Base-by-base conservation (phyloP, 2,888 invertebrate species). In the Ichneumon xanthorius region DNA sequence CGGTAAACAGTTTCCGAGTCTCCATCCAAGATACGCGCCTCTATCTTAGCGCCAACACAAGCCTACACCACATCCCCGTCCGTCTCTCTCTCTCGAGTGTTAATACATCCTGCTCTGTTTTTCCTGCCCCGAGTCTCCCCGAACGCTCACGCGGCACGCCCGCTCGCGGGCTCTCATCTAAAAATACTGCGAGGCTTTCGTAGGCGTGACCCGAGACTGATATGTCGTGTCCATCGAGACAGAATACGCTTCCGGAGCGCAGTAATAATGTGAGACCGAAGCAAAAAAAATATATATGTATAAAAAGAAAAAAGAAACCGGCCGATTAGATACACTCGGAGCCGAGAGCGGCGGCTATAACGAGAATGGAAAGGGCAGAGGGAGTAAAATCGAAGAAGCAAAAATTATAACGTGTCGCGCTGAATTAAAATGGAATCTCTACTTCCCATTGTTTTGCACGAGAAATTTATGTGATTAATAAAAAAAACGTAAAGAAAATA, bases 181-280 rank as follows among this genome's bases (percentile, higher is more conserved):
- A 78, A 68, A 82, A 84, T 80, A 80, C 80, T 65, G 58, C 22
- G 19, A 53, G 72, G 48, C 63, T 70, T 55, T 67, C 70, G 85
- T 78, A 71, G 85, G 85, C 85, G 85, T 78, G 63, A 72, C 65
- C 81, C 40, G 45, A 68, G 77, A 72, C 67, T 67, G 85, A 82
- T 80, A 82, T 65, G 45, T 78, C 76, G 63, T 71, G 83, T 71
- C 71, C 73, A 84, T 81, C 48, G 81, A 78, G 77, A 77, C 75
- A 80, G 61, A 80, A 84, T 61, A 75, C 26, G 45, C 73, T 80
- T 80, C 84, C 76, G 80, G 50, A 78, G 61, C 68, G 19, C 30
- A 71, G 19, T 65, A 77, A 80, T 68, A 53, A 81, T 3, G 53
- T 48, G 45, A 40, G 30, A 67, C n/a, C 50, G 40, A 45, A 9